These are phyloP conservation scores for Cistogaster globosa DNA, from an alignment of 2,888 invertebrate species.

Conservation along the genomic window DNA sequence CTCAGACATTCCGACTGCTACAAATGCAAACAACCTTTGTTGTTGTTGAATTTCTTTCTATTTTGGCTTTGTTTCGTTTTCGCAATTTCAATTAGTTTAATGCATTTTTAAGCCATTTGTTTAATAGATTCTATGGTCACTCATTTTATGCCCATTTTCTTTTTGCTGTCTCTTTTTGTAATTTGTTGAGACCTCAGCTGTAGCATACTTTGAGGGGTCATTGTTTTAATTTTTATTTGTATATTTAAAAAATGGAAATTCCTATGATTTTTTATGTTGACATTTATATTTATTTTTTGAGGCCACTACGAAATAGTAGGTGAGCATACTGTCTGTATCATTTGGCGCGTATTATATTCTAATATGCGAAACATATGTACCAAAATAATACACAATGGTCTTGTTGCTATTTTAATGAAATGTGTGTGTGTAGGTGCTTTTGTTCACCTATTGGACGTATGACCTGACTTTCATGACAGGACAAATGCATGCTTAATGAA, in stretches of 20 bases:
- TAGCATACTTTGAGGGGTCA: conserved; percentile 61
- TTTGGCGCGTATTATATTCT: not conserved
- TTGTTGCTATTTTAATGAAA: too few species aligned
- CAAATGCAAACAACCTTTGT: conserved; percentile 47
- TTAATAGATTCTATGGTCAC: conserved; percentile 75
- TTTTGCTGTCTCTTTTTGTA: not conserved
- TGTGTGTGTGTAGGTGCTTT: too few species aligned
- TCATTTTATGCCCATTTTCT: conserved; percentile 3
- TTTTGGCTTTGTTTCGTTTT: conserved; percentile 70
- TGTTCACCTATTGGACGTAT: too few species aligned
- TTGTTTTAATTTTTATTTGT: conserved; percentile 29
- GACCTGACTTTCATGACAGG: too few species aligned
- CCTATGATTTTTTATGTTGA: conserved; percentile 47
- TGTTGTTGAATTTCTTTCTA: conserved; percentile 27
- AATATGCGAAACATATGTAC: too few species aligned
- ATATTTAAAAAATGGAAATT: conserved; percentile 20
- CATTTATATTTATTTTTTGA: conserved; percentile 51
- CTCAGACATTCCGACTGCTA: conserved; percentile 18
- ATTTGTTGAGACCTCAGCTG: conserved; percentile 46
- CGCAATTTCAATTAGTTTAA: conserved; percentile 82
- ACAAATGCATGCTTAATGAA: too few species aligned
- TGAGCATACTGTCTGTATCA: not conserved
- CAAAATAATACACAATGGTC: too few species aligned
- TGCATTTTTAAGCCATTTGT: conserved; percentile 80
- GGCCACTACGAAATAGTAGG: too few species aligned